Percentiles rank a stretch among this genome's conserved stretches.
Conservation (phyloP, 2,797 vertebrate species). For the Smutsia gigantea region DNA sequence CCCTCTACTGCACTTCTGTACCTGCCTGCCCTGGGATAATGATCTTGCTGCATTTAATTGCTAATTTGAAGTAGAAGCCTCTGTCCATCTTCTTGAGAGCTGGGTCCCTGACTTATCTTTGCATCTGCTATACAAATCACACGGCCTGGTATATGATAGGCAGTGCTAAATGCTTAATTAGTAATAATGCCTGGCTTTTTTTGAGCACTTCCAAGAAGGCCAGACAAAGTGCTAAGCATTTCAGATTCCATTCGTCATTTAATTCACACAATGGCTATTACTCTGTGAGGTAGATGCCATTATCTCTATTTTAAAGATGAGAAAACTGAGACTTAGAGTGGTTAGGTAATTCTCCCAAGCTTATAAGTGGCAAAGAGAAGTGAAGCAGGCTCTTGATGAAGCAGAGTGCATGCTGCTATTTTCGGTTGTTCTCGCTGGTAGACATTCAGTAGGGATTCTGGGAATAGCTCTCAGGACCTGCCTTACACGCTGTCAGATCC, state of each 20-base stretch:
- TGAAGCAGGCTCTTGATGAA: neutral
- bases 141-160: neutral
- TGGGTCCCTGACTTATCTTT: neutral
- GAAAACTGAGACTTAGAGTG: neutral
- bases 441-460: neutral
- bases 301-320: neutral
- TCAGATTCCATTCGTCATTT: neutral
- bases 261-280: neutral
- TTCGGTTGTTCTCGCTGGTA: neutral
- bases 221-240: neutral
- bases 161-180: neutral
- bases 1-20: neutral
- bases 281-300: neutral
- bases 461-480: neutral
- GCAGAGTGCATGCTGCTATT: rapidly evolving
- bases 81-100: neutral
- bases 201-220: neutral
- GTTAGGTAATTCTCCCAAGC: neutral
- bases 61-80: neutral
- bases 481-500: neutral
- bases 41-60: too few species aligned
- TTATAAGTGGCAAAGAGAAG: neutral
- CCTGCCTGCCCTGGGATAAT: neutral
- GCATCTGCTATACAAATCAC: neutral
- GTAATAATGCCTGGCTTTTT: neutral